Evolutionary conservation across 2,888 invertebrate genomes (phyloP).

Genomic region (Thelaira solivaga): DNA sequence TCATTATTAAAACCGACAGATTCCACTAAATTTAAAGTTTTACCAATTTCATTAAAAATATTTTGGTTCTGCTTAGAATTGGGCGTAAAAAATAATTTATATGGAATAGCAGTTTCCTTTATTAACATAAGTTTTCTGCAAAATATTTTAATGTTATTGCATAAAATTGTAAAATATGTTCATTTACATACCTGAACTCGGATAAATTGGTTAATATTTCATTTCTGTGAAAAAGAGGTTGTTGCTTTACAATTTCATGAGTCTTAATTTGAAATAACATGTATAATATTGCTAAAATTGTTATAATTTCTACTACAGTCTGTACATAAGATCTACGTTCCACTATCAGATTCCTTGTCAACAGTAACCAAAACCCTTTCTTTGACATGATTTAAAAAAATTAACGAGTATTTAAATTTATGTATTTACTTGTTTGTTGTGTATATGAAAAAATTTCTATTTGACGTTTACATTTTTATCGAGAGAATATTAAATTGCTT

Average conservation of each 20-base stretch:
- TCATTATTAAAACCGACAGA: conserved; percentile 35
- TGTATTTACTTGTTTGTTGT: neutral
- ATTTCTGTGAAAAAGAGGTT: conserved; percentile 7
- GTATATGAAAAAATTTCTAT: neutral
- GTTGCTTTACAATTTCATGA: neutral
- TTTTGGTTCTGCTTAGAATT: conserved; percentile 18
- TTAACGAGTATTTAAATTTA: neutral
- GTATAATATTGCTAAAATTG: conserved; percentile 61
- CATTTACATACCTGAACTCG: conserved; percentile 26
- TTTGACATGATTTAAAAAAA: neutral
- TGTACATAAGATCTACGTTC: conserved; percentile 64
- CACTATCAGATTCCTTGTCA: conserved; percentile 36
- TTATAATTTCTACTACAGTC: conserved; percentile 65
- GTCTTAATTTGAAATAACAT: neutral
- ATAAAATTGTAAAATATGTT: neutral
- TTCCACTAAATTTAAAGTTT: neutral
- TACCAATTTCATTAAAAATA: neutral
- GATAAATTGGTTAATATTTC: neutral
- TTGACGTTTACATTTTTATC: too few species aligned
- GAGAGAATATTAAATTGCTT: too few species aligned
- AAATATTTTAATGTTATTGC: neutral
- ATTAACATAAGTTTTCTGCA: neutral
- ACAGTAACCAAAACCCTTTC: neutral
- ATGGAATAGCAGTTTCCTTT: neutral
- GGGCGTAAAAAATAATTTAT: conserved; percentile 65